Base-by-base conservation (phyloP, 2,888 invertebrate species). In the Galerucella nymphaeae region DNA sequence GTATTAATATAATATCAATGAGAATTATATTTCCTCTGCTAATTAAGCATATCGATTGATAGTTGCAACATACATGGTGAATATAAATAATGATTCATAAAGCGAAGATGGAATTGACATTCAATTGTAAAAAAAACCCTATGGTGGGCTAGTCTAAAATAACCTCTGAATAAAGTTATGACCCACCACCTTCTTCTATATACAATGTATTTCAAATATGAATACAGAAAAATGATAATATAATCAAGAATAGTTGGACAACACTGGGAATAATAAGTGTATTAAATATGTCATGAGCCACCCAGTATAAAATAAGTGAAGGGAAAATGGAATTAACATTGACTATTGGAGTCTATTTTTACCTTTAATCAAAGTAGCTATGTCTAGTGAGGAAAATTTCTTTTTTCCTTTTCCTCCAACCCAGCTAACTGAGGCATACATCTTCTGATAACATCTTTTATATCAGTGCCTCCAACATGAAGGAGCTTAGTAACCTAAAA, bases 361-460 rank as follows among this genome's bases (percentile, higher is more conserved):
- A 58, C 58, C 58, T 58, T 58, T 58, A 18, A 58, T 58, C 5
- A 58, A 58, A 58, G n/a, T 58, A 14, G 58, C 16, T 20, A 20
- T 61, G 38, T 61, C 61, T n/a, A 61, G 61, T 8, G 5, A 41
- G 23, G 61, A 30, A 20, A 64, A 64, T 64, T 4, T 64, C 48
- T 64, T 64, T 45, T 64, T 64, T 64, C 18, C 64, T 64, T 42
- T 64, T 42, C 64, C 64, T 64, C 61, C 61, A 61, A 61, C 61
- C 42, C 62, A 2, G 5, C 30, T 30, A 62, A 38, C 62, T 62
- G 45, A 64, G 64, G 45, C 64, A 64, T 64, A 64, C 64, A 48
- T 64, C 64, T 64, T 64, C 42, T 64, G 64, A 64, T 64, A 50
- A 64, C 18, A 64, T 64, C 45, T 42, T 64, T 64, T 64, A 64